A percentile compares a stretch with the other conserved stretches of the same genome.
These are phyloP conservation scores for Ptychoptera contaminata DNA, from an alignment of 2,888 invertebrate species.

Conservation along the genomic window DNA sequence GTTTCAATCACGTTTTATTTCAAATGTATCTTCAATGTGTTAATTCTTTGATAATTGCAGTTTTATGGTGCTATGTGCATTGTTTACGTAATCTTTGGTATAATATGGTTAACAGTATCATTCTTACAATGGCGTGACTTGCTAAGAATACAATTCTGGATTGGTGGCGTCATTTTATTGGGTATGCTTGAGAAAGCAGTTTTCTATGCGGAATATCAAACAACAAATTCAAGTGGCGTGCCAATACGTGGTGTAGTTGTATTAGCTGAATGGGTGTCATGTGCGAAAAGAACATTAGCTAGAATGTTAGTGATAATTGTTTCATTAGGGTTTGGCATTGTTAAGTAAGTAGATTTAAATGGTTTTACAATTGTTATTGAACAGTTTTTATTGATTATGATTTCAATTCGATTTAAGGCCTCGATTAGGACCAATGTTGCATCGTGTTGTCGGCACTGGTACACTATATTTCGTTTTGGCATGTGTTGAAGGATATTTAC, in stretches of 20 bases:
- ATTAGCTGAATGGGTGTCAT: constrained; percentile 81
- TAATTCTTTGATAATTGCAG: constrained; percentile 27
- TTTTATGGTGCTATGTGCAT: constrained; percentile 86
- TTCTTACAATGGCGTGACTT: constrained; percentile 82
- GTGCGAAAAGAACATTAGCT: constrained; percentile 78
- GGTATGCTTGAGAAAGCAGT: constrained; percentile 80
- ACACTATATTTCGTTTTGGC: constrained; percentile 69
- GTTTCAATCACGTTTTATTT: constrained; percentile 14
- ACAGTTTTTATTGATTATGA: not conserved
- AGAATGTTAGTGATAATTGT: constrained; percentile 90
- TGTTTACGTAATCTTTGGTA: constrained; percentile 66
- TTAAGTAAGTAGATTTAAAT: constrained; percentile 49
- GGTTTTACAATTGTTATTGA: not conserved
- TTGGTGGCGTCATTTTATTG: constrained; percentile 76
- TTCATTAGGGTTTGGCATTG: constrained; percentile 88
- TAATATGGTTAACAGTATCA: constrained; percentile 69
- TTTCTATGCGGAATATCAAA: constrained; percentile 78
- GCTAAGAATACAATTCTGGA: constrained; percentile 89
- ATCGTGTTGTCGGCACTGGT: constrained; percentile 75
- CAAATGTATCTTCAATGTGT: not conserved
- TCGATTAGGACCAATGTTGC: constrained; percentile 73
- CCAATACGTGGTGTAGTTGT: constrained; percentile 56
- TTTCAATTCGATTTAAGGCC: constrained; percentile 47
- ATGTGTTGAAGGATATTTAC: constrained; percentile 71
- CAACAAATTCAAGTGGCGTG: constrained; percentile 50